Percentiles rank a stretch among this genome's conserved stretches.
phyloP scores from a whole-genome alignment of 2,888 invertebrate species.

The Leptinotarsa peninsularis region DNA sequence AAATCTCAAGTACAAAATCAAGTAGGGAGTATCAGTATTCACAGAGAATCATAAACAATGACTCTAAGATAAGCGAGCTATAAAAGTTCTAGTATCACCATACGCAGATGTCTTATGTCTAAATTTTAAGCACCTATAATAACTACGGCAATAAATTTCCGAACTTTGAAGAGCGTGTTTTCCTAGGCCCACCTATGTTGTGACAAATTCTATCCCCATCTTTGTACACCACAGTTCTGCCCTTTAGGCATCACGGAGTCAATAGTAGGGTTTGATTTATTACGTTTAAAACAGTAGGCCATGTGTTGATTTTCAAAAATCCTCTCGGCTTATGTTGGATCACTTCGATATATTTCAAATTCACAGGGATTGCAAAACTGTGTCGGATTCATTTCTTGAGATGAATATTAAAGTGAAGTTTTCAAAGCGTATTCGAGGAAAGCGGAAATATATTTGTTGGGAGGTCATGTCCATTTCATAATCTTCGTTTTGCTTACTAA shows the following conservation, averaged over 20 bases:
- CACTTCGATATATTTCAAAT: constrained; percentile 20
- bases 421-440: not conserved
- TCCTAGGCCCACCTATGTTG: constrained; percentile 48
- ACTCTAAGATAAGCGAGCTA: constrained; percentile 7
- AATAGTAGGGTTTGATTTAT: constrained; percentile 39
- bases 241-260: constrained; percentile 24
- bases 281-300: constrained; percentile 49
- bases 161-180: constrained; percentile 24
- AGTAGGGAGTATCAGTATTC: not conserved
- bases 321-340: constrained; percentile 38
- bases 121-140: constrained; percentile 30
- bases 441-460: not conserved
- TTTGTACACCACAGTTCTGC: constrained; percentile 38
- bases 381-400: not conserved
- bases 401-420: not conserved
- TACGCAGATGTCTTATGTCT: constrained; percentile 27
- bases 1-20: not conserved
- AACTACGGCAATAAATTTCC: constrained; percentile 37
- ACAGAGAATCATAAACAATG: not conserved
- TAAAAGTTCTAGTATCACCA: constrained; percentile 17
- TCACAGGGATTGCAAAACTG: constrained; percentile 15
- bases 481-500: too few species aligned
- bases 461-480: not conserved
- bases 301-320: constrained; percentile 53
- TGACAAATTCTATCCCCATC: constrained; percentile 47